Conservation (phyloP, 2,888 invertebrate species). For the Magallana nippona region DNA sequence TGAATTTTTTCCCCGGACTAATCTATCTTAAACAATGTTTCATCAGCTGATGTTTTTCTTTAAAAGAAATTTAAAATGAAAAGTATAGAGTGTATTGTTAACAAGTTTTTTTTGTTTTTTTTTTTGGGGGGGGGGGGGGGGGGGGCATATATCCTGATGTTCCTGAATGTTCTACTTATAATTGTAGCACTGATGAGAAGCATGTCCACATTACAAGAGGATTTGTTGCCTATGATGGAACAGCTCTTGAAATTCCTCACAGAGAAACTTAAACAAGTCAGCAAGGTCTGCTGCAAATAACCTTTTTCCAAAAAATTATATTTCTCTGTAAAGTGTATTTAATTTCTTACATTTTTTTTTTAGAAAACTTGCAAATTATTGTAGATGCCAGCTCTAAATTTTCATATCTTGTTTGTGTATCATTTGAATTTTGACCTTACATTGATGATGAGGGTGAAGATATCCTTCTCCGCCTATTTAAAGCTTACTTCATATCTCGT, state of each 20-base stretch:
- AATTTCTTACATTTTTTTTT: not conserved
- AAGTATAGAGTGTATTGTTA: not conserved
- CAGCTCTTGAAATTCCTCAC: slow-evolving; percentile 92
- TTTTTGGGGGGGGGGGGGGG: too few relatives aligned
- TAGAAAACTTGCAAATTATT: too few relatives aligned
- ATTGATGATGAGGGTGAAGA: too few relatives aligned
- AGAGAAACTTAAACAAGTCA: slow-evolving; percentile 88
- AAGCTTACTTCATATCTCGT: too few relatives aligned
- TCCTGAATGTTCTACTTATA: slow-evolving; percentile 34
- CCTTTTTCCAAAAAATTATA: not conserved
- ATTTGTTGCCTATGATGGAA: slow-evolving; percentile 88
- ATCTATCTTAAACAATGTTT: not conserved
- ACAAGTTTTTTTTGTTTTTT: not conserved
- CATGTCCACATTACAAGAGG: slow-evolving; percentile 90
- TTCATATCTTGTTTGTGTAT: too few relatives aligned
- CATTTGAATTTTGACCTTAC: too few relatives aligned
- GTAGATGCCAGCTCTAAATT: too few relatives aligned
- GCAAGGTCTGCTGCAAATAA: slow-evolving; percentile 81
- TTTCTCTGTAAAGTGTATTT: not conserved
- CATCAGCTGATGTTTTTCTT: not conserved
- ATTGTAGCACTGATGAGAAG: slow-evolving; percentile 92
- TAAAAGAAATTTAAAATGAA: not conserved
- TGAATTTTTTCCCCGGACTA: too few relatives aligned
- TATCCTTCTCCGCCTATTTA: too few relatives aligned
- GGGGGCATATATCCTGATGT: not conserved